phyloP scores from a whole-genome alignment of 2,888 invertebrate species.

The Polia nebulosa region DNA sequence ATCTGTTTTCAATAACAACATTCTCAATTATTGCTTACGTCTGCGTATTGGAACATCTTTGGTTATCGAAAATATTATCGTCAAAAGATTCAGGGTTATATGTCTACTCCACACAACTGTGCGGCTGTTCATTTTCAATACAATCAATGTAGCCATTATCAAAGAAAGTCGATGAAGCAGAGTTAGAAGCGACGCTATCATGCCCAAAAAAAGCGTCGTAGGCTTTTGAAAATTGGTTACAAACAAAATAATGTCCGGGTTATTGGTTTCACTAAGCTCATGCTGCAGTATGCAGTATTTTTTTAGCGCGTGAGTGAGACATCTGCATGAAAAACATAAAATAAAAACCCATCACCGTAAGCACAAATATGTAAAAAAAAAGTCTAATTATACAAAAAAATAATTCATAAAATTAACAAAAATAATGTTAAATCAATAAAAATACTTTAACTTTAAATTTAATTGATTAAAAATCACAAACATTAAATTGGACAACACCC shows the following conservation, averaged over 20 bases:
- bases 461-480: neutral
- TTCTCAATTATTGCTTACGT: neutral
- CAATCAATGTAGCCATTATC: slow-evolving; percentile 11
- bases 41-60: slow-evolving; percentile 1
- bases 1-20: slow-evolving; percentile 2
- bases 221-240: slow-evolving; percentile 18
- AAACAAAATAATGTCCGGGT: slow-evolving; percentile 13
- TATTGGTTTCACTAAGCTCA: slow-evolving; percentile 10
- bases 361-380: slow-evolving; percentile 1
- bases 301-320: slow-evolving; percentile 14
- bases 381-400: too few relatives aligned
- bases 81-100: neutral
- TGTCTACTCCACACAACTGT: neutral
- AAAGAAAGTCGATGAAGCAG: slow-evolving; percentile 9
- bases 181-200: slow-evolving; percentile 6
- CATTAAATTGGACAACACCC: neutral
- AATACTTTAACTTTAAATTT: neutral
- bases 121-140: slow-evolving; percentile 17
- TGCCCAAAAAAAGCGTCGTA: slow-evolving; percentile 14
- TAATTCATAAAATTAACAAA: too few relatives aligned
- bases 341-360: slow-evolving; percentile 3
- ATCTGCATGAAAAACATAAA: slow-evolving; percentile 18
- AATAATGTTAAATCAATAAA: neutral
- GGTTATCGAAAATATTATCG: neutral
- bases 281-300: slow-evolving; percentile 6